These are phyloP conservation scores for Paralichthys olivaceus DNA, from an alignment of 2,113 vertebrate species.

Conservation along the genomic window DNA sequence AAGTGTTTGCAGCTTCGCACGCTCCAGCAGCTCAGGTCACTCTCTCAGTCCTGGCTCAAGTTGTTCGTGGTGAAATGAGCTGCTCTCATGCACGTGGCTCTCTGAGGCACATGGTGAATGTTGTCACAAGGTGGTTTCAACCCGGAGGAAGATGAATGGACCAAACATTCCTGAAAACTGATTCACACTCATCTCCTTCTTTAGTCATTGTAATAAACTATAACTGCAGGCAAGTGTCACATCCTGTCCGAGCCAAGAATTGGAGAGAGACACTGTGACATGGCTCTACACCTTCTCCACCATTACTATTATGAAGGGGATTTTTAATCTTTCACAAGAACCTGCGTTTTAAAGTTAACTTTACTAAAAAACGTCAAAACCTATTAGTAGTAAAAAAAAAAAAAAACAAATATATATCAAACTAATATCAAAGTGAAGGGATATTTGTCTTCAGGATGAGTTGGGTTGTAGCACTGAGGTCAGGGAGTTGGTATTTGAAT, in stretches of 20 bases:
- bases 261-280: neutral
- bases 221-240: neutral
- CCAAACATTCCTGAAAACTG: neutral
- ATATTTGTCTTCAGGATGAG: no score
- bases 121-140: neutral
- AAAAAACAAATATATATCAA: no score
- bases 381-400: no score
- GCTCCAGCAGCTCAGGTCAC: neutral
- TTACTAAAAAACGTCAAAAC: no score
- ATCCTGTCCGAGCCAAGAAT: neutral
- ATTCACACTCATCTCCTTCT: neutral
- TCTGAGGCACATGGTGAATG: neutral
- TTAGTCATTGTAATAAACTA: neutral
- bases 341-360: no score
- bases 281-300: no score
- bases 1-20: neutral
- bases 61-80: neutral
- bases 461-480: no score
- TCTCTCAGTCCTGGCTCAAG: neutral
- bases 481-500: no score
- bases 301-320: no score
- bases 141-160: neutral
- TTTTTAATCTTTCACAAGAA: no score
- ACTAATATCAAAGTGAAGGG: no score
- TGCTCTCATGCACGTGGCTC: neutral